Percentiles rank a stretch among this genome's conserved stretches.
These are phyloP conservation scores for Mythimna impura DNA, from an alignment of 2,888 invertebrate genomes.

Conservation along the genomic window DNA sequence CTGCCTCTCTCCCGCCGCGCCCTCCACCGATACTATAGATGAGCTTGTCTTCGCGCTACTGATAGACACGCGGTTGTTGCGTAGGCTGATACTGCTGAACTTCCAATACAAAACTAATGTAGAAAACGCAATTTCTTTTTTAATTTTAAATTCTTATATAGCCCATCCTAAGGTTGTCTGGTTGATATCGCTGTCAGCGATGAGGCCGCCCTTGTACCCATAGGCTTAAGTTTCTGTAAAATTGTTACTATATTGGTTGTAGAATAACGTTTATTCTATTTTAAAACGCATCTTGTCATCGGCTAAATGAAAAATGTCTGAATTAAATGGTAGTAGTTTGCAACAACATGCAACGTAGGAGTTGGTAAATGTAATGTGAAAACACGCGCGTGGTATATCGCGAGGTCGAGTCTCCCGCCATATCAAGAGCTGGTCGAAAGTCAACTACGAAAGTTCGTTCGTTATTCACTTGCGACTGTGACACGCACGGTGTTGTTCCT, in stretches of 20 bases:
- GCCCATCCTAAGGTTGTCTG: too few relatives aligned
- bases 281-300: not conserved
- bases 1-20: not conserved
- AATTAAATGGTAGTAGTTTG: too few relatives aligned
- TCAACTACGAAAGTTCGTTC: not conserved
- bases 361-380: too few relatives aligned
- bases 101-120: not conserved
- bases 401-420: not conserved
- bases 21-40: not conserved
- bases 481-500: not conserved
- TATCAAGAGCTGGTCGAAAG: not conserved
- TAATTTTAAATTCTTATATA: too few relatives aligned
- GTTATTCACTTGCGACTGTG: too few relatives aligned
- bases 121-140: too few relatives aligned
- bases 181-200: too few relatives aligned
- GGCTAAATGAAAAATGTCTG: not conserved
- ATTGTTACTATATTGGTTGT: too few relatives aligned
- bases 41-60: not conserved
- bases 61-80: not conserved
- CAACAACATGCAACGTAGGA: too few relatives aligned
- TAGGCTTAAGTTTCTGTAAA: not conserved
- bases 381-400: too few relatives aligned
- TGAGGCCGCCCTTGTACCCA: too few relatives aligned
- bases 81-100: not conserved
- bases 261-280: too few relatives aligned